Base-by-base conservation (phyloP, 2,888 invertebrate genomes). In the Iselma pallidipennis region DNA sequence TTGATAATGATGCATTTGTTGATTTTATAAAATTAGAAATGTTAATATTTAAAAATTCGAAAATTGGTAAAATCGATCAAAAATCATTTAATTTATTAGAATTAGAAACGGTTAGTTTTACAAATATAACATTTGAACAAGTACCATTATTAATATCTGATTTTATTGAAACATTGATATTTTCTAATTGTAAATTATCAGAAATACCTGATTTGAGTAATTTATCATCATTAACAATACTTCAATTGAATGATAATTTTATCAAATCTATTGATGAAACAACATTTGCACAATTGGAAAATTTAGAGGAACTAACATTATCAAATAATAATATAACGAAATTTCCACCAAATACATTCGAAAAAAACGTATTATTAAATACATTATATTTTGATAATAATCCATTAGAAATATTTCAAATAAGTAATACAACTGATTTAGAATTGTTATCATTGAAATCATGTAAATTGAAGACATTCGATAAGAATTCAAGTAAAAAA, bases 251-350 rank as follows among this genome's bases (percentile, higher is more conserved):
- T 28, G 86, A 88, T 56, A 93, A 93, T 74, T 84, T 85, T 56
- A 80, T 93, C 52, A 85, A 84, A 53, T 84, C 86, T 4, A 82
- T 90, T 72, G 86, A 88, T 59, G 83, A 83, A 19, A 82, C 83
- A 55, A 83, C 86, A 0, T 91, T 92, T 78, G 86, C 86, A 61
- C 83, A 85, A 21, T 81, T 89, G 23, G 82, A 86, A 10, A 85
- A 87, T 51, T 84, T 93, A 57, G 88, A 89, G 76, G 91, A 91
- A 73, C 79, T 93, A 26, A 89, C 91, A 74, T 81, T 93, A 7
- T 89, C 91, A 16, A 85, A 88, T 68, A 93, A 93, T 75, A 82
- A 85, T 5, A 84, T 93, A 28, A 84, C 83, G 66, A 84, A 84
- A 2, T 80, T 93, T 52, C 88, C 90, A 0, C 79, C 83, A 7